A percentile compares a stretch with the other conserved stretches of the same genome.
These are phyloP conservation scores for Remorina albescens DNA, from an alignment of 2,797 vertebrate species.

Conservation along the genomic window DNA sequence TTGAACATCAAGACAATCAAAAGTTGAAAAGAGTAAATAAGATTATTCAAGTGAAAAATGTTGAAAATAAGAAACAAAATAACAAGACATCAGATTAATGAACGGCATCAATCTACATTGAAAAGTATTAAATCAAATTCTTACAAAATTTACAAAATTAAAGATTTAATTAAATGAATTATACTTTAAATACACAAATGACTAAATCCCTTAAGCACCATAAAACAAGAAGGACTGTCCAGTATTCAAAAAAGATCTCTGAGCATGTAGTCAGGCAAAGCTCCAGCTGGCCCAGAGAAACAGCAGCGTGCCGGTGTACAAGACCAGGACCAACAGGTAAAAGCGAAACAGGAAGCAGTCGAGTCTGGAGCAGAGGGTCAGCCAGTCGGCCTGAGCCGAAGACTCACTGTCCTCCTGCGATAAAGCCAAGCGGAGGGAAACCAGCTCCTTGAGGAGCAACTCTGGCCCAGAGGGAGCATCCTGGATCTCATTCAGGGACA, in stretches of 20 bases:
- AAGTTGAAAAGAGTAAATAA: too few species aligned
- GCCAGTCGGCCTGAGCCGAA: slow-evolving; percentile 80
- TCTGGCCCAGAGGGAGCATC: slow-evolving; percentile 74
- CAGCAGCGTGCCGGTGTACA: slow-evolving; percentile 84
- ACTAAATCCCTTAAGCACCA: too few species aligned
- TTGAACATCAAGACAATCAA: background rate
- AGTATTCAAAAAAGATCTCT: background rate
- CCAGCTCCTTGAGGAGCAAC: slow-evolving; percentile 85
- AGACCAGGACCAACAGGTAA: slow-evolving; percentile 83
- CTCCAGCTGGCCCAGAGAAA: slow-evolving; percentile 90
- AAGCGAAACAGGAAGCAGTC: slow-evolving; percentile 86
- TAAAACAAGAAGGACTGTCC: background rate
- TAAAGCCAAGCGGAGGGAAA: slow-evolving; percentile 79
- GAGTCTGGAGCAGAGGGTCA: slow-evolving; percentile 85
- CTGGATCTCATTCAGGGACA: slow-evolving; percentile 75
- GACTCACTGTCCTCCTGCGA: slow-evolving; percentile 78
- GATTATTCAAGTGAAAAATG: background rate
- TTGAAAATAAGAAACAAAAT: too few species aligned
- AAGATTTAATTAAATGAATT: background rate
- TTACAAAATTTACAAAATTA: background rate
- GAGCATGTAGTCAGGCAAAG: slow-evolving; percentile 61
- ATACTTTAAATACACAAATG: background rate
- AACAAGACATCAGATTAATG: too few species aligned
- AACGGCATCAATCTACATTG: background rate
- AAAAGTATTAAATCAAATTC: background rate